These are phyloP conservation scores for Sardinella longiceps DNA, from an alignment of 2,797 vertebrate species.

Conservation along the genomic window DNA sequence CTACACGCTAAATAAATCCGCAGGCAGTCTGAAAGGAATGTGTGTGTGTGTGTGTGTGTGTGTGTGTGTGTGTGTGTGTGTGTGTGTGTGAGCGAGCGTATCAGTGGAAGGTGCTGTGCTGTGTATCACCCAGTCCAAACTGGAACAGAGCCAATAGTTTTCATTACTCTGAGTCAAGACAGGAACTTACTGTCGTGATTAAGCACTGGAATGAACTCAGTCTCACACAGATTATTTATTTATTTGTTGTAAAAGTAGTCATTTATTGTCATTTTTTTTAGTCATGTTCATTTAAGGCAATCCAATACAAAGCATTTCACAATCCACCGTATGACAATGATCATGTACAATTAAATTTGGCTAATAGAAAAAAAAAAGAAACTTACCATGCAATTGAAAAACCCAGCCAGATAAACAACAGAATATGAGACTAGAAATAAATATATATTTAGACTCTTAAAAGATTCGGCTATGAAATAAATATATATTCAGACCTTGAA, in stretches of 20 bases:
- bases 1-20: too few species aligned
- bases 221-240: slow-evolving; percentile 36
- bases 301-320: slow-evolving; percentile 87
- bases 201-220: not conserved
- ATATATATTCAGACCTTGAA: too few species aligned
- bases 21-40: too few species aligned
- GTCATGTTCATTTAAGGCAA: slow-evolving; percentile 83
- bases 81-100: too few species aligned
- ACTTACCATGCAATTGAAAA: slow-evolving; percentile 72
- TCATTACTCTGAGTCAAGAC: not conserved
- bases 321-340: slow-evolving; percentile 80
- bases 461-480: too few species aligned
- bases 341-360: slow-evolving; percentile 77
- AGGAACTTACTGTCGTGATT: not conserved
- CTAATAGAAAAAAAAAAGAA: slow-evolving; percentile 55
- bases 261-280: slow-evolving; percentile 62
- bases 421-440: slow-evolving; percentile 48
- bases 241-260: slow-evolving; percentile 72
- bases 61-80: too few species aligned
- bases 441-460: not conserved
- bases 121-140: not conserved
- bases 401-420: slow-evolving; percentile 61
- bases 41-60: too few species aligned
- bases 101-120: too few species aligned
- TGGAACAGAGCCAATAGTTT: not conserved